These are phyloP conservation scores for Aphelenchoides besseyi DNA, from an alignment of 1,140 invertebrate genomes.

Conservation along the genomic window DNA sequence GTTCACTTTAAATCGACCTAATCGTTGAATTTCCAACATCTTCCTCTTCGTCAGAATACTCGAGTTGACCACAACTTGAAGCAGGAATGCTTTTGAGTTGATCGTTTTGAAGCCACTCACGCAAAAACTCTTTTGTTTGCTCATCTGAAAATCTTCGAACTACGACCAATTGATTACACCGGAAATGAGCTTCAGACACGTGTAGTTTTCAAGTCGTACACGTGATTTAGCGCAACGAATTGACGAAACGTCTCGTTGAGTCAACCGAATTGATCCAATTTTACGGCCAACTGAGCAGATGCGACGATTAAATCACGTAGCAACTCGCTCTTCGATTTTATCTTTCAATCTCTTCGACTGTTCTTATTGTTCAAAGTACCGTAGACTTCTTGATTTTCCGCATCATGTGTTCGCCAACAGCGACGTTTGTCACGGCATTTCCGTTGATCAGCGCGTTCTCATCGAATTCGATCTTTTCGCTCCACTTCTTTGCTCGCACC, in stretches of 20 bases:
- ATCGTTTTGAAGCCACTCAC: too few relatives aligned
- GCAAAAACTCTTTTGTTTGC: not conserved
- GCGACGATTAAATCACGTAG: not conserved
- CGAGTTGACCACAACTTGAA: too few relatives aligned
- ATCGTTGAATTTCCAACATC: not conserved
- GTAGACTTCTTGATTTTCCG: too few relatives aligned
- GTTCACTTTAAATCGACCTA: not conserved
- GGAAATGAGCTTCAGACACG: not conserved
- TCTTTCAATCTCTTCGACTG: too few relatives aligned
- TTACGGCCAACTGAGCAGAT: not conserved
- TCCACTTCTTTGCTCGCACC: conserved; percentile 9
- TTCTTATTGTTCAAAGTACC: too few relatives aligned
- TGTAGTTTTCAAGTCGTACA: not conserved
- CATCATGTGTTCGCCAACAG: too few relatives aligned
- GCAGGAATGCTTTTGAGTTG: too few relatives aligned
- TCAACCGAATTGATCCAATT: not conserved
- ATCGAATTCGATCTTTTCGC: not conserved
- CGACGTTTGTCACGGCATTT: too few relatives aligned
- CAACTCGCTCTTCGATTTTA: not conserved
- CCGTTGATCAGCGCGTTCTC: too few relatives aligned
- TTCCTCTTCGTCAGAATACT: too few relatives aligned
- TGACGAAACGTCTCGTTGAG: not conserved
- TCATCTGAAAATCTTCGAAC: not conserved
- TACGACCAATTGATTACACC: not conserved
- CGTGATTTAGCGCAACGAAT: not conserved